Evolutionary conservation across 2,113 vertebrate genomes (phyloP).

Genomic region (Lates calcarifer): DNA sequence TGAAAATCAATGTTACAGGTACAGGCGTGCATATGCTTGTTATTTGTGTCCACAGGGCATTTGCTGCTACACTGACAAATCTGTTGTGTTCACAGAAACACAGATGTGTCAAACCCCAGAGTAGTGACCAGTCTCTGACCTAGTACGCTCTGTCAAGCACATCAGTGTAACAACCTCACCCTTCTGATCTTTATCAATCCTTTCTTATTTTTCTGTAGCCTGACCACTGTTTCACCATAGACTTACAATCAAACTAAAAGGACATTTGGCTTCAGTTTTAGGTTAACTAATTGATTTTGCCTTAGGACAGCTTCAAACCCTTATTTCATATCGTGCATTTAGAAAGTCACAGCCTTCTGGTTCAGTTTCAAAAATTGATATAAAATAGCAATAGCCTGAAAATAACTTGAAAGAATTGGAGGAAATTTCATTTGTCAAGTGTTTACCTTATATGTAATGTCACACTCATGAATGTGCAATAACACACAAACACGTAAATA

Average conservation of each 20-base stretch:
- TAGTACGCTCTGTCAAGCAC: neutral
- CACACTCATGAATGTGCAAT: too few species aligned
- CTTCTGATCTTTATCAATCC: constrained; percentile 16
- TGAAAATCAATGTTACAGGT: neutral
- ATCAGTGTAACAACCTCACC: neutral
- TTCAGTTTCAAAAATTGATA: neutral
- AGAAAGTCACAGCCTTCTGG: too few species aligned
- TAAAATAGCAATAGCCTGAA: neutral
- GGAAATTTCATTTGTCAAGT: neutral
- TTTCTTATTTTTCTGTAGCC: neutral
- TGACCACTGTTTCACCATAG: neutral
- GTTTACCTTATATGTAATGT: too few species aligned
- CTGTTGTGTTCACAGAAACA: constrained; percentile 9
- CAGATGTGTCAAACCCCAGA: constrained; percentile 30
- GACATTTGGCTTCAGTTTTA: neutral
- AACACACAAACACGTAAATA: neutral
- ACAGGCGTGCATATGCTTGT: too few species aligned
- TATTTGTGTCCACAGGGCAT: neutral
- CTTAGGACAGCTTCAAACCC: too few species aligned
- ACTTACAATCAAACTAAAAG: neutral
- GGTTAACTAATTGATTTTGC: neutral
- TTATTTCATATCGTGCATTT: too few species aligned
- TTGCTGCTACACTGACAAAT: neutral
- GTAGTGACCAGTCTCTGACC: constrained; percentile 20
- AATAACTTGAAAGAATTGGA: neutral